Conservation (phyloP, 2,888 invertebrate genomes). For the Nomada ferruginata region DNA sequence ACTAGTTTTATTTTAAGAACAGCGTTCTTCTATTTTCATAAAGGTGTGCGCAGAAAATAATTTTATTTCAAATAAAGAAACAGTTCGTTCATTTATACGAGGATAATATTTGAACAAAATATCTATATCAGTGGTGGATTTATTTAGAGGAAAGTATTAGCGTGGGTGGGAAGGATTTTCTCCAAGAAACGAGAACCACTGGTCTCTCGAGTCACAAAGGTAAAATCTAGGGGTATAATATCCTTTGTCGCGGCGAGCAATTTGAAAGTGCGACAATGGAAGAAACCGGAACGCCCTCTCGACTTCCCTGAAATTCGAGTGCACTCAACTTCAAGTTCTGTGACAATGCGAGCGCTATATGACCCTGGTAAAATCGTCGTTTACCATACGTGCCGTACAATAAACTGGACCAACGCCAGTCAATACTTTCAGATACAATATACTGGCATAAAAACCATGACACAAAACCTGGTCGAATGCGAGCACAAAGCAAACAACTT, state of each 20-base stretch:
- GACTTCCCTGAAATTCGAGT: slow-evolving; percentile 79
- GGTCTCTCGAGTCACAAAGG: slow-evolving; percentile 40
- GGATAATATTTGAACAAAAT: no score
- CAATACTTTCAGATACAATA: slow-evolving; percentile 68
- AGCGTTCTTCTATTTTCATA: not conserved
- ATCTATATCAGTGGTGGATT: not conserved
- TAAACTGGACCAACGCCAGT: slow-evolving; percentile 29
- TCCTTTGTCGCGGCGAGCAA: slow-evolving; percentile 68
- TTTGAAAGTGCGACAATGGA: slow-evolving; percentile 74
- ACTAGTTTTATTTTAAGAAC: not conserved
- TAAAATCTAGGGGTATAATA: slow-evolving; percentile 71
- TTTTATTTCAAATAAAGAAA: not conserved
- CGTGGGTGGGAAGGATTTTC: not conserved
- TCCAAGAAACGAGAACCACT: slow-evolving; percentile 68
- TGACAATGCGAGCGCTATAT: slow-evolving; percentile 79
- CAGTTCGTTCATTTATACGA: not conserved
- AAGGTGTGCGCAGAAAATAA: no score
- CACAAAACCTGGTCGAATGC: not conserved
- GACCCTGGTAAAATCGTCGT: slow-evolving; percentile 80
- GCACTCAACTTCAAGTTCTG: slow-evolving; percentile 81
- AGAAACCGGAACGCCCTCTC: slow-evolving; percentile 78
- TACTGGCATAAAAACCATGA: slow-evolving; percentile 22
- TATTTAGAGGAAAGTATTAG: not conserved
- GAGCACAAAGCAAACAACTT: not conserved
- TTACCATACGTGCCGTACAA: slow-evolving; percentile 71